Conservation (phyloP, 2,888 invertebrate species). For the Dinocampus coccinellae region DNA sequence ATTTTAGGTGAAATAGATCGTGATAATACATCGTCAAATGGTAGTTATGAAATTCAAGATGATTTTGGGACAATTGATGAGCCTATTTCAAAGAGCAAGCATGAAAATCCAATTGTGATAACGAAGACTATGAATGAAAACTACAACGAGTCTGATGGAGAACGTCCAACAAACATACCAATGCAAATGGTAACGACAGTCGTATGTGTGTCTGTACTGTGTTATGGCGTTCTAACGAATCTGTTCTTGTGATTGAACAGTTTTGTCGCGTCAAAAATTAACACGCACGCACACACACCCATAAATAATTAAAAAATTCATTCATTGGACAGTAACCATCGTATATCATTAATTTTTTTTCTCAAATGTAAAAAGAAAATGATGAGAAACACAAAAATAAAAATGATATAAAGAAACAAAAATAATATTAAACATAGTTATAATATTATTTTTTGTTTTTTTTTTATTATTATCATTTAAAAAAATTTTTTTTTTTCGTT, state of each 20-base stretch:
- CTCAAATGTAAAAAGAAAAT: conserved; percentile 33
- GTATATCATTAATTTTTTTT: not conserved
- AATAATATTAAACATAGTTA: not conserved
- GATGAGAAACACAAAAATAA: conserved; percentile 6
- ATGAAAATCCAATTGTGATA: conserved; percentile 51
- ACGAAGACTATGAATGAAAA: conserved; percentile 6
- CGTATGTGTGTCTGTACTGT: conserved; percentile 68
- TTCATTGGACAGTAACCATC: not conserved
- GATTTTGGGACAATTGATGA: conserved; percentile 46
- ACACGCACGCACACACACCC: not conserved
- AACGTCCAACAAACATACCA: conserved; percentile 62
- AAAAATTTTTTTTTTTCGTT: too few relatives aligned
- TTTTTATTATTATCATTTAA: too few relatives aligned
- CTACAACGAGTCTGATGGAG: conserved; percentile 49
- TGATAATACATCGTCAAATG: conserved; percentile 18
- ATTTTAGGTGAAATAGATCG: conserved; percentile 19
- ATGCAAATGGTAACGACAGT: conserved; percentile 69
- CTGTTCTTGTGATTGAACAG: conserved; percentile 61
- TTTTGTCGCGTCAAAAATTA: conserved; percentile 10
- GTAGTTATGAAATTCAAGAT: conserved; percentile 38
- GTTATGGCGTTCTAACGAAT: conserved; percentile 68
- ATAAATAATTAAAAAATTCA: not conserved
- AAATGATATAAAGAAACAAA: not conserved
- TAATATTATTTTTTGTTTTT: not conserved
- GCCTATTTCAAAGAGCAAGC: conserved; percentile 42